Percentiles rank a stretch among this genome's conserved stretches.
Evolutionary conservation across 2,888 invertebrate genomes (phyloP).

Genomic region (Perizoma affinitatum): DNA sequence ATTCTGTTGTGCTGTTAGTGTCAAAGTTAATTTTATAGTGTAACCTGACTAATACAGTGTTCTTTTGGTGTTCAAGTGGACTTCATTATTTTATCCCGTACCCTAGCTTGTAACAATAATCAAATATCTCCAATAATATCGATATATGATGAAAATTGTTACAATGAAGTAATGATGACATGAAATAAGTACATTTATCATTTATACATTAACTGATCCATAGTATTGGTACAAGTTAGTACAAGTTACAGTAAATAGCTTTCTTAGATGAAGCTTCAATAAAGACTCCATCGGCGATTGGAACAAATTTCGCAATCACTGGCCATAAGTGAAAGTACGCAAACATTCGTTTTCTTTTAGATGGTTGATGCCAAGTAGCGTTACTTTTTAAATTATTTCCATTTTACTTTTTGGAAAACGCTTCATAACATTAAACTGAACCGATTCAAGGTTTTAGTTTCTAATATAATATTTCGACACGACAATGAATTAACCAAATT

Average conservation of each 20-base stretch:
- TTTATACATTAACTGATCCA: neutral
- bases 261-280: conserved; percentile 21
- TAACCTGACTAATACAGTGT: too few relatives aligned
- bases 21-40: too few relatives aligned
- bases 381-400: conserved; percentile 39
- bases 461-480: conserved; percentile 43
- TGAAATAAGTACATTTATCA: neutral
- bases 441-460: conserved; percentile 29
- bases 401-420: conserved; percentile 5
- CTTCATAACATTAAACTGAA: conserved; percentile 1
- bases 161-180: neutral
- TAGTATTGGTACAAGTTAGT: neutral
- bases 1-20: too few relatives aligned
- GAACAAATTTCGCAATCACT: conserved; percentile 64
- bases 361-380: conserved; percentile 37
- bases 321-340: conserved; percentile 72
- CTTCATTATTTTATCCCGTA: too few relatives aligned
- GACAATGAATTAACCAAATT: conserved; percentile 71
- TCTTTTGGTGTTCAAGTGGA: too few relatives aligned
- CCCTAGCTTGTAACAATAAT: neutral
- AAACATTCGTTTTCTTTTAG: conserved; percentile 65
- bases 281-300: conserved; percentile 38
- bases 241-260: conserved; percentile 19
- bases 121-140: neutral
- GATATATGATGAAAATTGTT: neutral